Conservation (phyloP, 2,888 invertebrate genomes). For the Tyria jacobaeae region DNA sequence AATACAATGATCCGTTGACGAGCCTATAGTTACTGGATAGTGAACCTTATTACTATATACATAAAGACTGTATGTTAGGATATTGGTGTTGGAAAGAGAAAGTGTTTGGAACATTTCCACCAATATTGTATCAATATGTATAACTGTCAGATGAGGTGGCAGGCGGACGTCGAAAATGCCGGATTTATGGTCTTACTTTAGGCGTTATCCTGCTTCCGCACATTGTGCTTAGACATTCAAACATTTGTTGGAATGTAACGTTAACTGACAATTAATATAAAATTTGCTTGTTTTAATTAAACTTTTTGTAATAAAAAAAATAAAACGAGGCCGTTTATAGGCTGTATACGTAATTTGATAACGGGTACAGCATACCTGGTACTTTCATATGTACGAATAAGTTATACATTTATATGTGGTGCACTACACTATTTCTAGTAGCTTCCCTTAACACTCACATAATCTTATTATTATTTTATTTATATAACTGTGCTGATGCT, state of each 20-base stretch:
- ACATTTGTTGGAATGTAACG: slow-evolving; percentile 28
- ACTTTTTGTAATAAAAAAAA: too few relatives aligned
- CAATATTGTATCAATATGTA: slow-evolving; percentile 78
- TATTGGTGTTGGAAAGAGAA: slow-evolving; percentile 24
- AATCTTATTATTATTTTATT: background rate
- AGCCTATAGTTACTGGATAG: slow-evolving; percentile 41
- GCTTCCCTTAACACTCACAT: too few relatives aligned
- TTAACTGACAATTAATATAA: background rate
- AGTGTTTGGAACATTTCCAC: slow-evolving; percentile 51
- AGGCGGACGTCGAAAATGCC: slow-evolving; percentile 62
- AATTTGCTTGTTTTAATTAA: background rate
- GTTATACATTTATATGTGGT: too few relatives aligned
- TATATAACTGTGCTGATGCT: background rate
- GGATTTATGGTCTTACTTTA: slow-evolving; percentile 78
- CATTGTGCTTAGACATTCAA: slow-evolving; percentile 49
- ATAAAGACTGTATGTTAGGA: slow-evolving; percentile 14
- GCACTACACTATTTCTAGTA: too few relatives aligned
- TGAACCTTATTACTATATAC: slow-evolving; percentile 40
- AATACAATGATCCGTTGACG: slow-evolving; percentile 40
- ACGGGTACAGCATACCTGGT: too few relatives aligned
- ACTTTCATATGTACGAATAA: too few relatives aligned
- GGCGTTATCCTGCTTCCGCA: slow-evolving; percentile 62
- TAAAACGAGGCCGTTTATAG: too few relatives aligned
- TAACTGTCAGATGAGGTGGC: slow-evolving; percentile 74
- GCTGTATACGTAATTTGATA: too few relatives aligned